phyloP scores from a whole-genome alignment of 2,888 invertebrate species.

The Arrhopalites spinosus region DNA sequence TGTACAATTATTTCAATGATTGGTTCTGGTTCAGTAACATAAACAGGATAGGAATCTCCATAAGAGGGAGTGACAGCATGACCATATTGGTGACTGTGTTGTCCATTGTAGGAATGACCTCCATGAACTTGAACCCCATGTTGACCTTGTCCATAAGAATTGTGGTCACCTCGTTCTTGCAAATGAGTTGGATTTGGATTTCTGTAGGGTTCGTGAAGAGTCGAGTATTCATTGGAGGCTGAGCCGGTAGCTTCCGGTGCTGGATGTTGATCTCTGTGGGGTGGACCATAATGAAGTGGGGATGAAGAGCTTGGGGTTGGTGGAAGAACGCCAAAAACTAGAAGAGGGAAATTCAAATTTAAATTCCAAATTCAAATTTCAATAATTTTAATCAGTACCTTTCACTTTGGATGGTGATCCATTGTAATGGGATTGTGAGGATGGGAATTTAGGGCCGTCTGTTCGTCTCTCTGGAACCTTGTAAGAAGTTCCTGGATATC shows the following conservation, averaged over 20 bases:
- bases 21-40: constrained; percentile 66
- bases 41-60: constrained; percentile 42
- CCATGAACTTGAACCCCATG: constrained; percentile 16
- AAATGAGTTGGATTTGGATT: constrained; percentile 1
- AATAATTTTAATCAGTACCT: background rate
- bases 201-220: background rate
- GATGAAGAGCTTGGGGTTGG: background rate
- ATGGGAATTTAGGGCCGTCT: background rate
- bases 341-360: background rate
- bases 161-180: constrained; percentile 10
- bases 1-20: constrained; percentile 91
- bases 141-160: background rate
- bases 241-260: background rate
- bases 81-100: constrained; percentile 1
- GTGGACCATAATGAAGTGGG: background rate
- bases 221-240: constrained; percentile 3
- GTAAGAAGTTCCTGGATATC: constrained; percentile 31
- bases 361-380: background rate
- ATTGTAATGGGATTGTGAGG: constrained; percentile 4
- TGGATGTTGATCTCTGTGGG: background rate
- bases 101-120: background rate
- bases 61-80: constrained; percentile 39
- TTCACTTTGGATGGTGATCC: constrained; percentile 13
- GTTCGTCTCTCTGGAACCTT: constrained; percentile 19
- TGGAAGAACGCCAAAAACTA: constrained; percentile 6